Evolutionary conservation across 2,888 invertebrate genomes (phyloP), one percentile per base, ranked within the genome.

Genomic region (Orthosia incerta): DNA sequence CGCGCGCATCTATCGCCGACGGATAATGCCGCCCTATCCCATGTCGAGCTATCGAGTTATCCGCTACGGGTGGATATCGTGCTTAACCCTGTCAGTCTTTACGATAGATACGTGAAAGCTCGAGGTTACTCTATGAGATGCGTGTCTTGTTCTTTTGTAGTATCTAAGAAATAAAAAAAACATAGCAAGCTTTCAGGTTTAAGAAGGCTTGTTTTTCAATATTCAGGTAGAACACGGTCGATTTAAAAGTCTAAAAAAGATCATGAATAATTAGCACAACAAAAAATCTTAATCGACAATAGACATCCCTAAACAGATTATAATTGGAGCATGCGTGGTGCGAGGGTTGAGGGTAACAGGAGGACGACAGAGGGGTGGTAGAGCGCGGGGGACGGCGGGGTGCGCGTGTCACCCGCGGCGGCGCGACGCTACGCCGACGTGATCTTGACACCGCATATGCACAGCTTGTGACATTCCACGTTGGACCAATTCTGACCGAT

Each of bases 321-420:
- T 95, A 95, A 96, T 95, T 96, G 96, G 96, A 96, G 96, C 96
- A 96, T 96, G 96, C 96, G 96, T 96, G 94, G 94, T 95, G 90
- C 93, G 94, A 93, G 94, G 92, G 93, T 93, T 91, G 94, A 90
- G 93, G 92, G 93, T 91, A 89, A 88, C 84, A 87, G 84, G 79
- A 87, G 89, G 89, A 86, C 85, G 86, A 87, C 69, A 78, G 83
- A 83, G 89, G 87, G 87, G 89, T 78, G 88, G 77, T 76, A 76
- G 84, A 55, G 79, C 70, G 87, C 78, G 86, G 55, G 79, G 80
- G 83, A 76, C 81, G 82, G 84, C 82, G 88, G 86, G 90, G 90
- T 91, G 92, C 91, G 93, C 92, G 92, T 93, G 93, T 92, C 93
- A 91, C 92, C 91, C 91, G 93, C 92, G 93, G 91, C 91, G 90